Evolutionary conservation across 2,797 vertebrate species (phyloP).

Genomic region (Rhynchotus rufescens): DNA sequence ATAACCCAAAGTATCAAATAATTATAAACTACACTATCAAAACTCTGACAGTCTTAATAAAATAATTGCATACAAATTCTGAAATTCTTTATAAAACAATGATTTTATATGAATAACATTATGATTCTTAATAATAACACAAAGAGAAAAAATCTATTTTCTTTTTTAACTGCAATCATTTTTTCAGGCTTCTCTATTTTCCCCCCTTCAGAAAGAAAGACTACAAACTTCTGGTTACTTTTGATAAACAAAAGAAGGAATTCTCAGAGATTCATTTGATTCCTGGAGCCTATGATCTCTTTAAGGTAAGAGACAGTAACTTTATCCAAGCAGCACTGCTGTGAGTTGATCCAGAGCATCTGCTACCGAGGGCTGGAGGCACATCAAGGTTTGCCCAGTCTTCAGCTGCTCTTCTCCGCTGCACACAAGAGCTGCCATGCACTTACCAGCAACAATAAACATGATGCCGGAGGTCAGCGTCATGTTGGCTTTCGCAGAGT

Average conservation of each 20-base stretch:
- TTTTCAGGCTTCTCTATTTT: background rate
- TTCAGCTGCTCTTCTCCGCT: background rate
- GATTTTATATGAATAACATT: background rate
- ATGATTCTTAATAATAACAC: background rate
- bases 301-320: background rate
- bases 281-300: background rate
- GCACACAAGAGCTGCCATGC: background rate
- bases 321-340: background rate
- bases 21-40: background rate
- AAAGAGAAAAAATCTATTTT: fast-evolving
- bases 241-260: background rate
- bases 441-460: conserved; percentile 87
- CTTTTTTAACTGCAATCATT: background rate
- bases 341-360: background rate
- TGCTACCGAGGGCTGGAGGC: background rate
- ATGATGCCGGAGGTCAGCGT: conserved; percentile 89
- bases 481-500: conserved; percentile 90
- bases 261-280: background rate
- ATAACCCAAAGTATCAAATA: background rate
- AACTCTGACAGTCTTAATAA: background rate
- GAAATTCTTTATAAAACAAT: background rate
- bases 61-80: background rate
- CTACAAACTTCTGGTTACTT: background rate
- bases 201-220: background rate
- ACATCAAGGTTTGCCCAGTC: background rate